These are phyloP conservation scores for Bucorvus abyssinicus DNA, from an alignment of 2,797 vertebrate genomes.

Conservation along the genomic window DNA sequence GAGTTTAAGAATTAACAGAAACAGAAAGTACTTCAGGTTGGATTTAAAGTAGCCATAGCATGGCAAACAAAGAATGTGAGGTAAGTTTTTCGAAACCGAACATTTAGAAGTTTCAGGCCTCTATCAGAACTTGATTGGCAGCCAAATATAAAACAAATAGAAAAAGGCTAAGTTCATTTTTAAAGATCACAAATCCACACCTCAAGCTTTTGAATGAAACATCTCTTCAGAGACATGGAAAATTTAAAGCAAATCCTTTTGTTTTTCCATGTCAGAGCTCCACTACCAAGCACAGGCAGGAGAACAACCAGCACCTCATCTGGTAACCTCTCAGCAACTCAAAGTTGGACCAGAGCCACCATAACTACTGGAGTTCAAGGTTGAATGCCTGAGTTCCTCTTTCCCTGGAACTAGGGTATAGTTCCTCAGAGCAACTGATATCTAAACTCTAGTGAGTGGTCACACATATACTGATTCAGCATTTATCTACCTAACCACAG, in stretches of 20 bases:
- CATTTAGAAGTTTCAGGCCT: background rate
- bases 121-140: background rate
- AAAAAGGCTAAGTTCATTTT: background rate
- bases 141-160: background rate
- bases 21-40: background rate
- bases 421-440: background rate
- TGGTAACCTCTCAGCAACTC: background rate
- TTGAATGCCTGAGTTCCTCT: background rate
- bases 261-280: background rate
- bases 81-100: background rate
- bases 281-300: background rate
- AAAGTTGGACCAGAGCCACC: background rate
- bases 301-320: background rate
- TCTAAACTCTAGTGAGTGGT: background rate
- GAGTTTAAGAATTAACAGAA: background rate
- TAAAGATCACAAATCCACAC: background rate
- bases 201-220: background rate
- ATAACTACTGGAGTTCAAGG: background rate
- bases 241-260: background rate
- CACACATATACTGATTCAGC: background rate
- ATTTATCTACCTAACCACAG: background rate
- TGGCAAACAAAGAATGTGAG: background rate
- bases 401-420: too few species aligned
- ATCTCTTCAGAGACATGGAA: background rate
- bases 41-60: background rate